Evolutionary conservation across 2,888 invertebrate species (phyloP).

Genomic region (Drosophila hamatofila): DNA sequence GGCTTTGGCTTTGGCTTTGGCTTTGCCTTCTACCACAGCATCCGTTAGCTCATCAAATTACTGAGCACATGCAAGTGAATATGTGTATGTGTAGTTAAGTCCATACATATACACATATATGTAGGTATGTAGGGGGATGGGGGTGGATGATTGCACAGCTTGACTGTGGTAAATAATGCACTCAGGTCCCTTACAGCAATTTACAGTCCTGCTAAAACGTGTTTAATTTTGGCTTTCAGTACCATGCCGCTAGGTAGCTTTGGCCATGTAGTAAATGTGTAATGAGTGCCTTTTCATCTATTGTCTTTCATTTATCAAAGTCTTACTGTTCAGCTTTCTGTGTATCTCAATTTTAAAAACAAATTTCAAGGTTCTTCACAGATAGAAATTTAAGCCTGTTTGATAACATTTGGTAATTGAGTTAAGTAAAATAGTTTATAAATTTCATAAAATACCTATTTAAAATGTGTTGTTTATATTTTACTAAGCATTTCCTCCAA

Average conservation of each 20-base stretch:
- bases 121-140: not conserved
- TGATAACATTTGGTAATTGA: not conserved
- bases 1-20: slow-evolving; percentile 44
- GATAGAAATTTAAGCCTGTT: not conserved
- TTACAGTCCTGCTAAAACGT: slow-evolving; percentile 64
- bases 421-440: no score
- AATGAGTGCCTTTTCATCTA: slow-evolving; percentile 26
- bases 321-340: slow-evolving; percentile 38
- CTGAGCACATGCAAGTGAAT: slow-evolving; percentile 58
- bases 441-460: no score
- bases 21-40: slow-evolving; percentile 30
- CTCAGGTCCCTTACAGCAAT: slow-evolving; percentile 34
- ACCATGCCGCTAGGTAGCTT: slow-evolving; percentile 21
- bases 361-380: not conserved
- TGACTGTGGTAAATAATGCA: slow-evolving; percentile 42
- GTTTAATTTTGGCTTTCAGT: slow-evolving; percentile 50
- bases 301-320: slow-evolving; percentile 66
- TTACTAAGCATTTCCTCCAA: not conserved
- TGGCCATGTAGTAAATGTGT: slow-evolving; percentile 35
- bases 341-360: not conserved
- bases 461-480: no score
- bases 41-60: slow-evolving; percentile 72
- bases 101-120: not conserved
- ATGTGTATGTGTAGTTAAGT: slow-evolving; percentile 45
- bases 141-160: slow-evolving; percentile 11